Evolutionary conservation across 2,888 invertebrate species (phyloP).

Genomic region (Parascotia fuliginaria): DNA sequence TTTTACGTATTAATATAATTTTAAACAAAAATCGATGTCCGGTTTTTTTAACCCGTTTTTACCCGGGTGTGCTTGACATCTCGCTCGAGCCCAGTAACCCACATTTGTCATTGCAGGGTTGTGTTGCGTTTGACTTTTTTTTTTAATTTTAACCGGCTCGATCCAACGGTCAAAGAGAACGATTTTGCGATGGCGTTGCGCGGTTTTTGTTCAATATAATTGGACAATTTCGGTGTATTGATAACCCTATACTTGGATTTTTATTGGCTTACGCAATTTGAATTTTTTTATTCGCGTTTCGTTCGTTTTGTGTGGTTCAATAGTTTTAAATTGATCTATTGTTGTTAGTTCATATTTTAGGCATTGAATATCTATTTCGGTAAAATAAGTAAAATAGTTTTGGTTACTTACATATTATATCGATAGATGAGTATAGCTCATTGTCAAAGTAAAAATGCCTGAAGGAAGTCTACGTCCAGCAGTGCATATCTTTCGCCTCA

Average conservation of each 20-base stretch:
- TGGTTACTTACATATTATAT: no score
- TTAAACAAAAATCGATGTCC: slow-evolving; percentile 10
- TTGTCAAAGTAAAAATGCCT: no score
- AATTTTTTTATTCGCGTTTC: slow-evolving; percentile 6
- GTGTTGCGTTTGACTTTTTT: slow-evolving; percentile 28
- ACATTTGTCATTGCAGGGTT: slow-evolving; percentile 54
- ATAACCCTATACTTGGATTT: slow-evolving; percentile 17
- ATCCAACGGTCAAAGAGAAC: slow-evolving; percentile 33
- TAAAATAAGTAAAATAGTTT: no score
- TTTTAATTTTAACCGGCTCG: slow-evolving; percentile 26
- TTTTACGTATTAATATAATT: slow-evolving; percentile 12
- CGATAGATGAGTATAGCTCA: no score
- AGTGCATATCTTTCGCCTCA: no score
- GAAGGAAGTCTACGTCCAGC: no score
- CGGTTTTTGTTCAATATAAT: slow-evolving; percentile 33
- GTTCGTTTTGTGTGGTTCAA: neutral
- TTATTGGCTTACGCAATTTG: slow-evolving; percentile 9
- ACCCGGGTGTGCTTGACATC: slow-evolving; percentile 56
- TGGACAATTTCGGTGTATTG: slow-evolving; percentile 33
- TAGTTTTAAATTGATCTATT: slow-evolving; percentile 6
- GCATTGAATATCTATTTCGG: no score
- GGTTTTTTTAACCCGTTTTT: slow-evolving; percentile 46
- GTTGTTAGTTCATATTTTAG: no score
- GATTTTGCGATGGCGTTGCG: slow-evolving; percentile 27
- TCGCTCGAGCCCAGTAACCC: slow-evolving; percentile 50